Evolutionary conservation across 2,888 invertebrate genomes (phyloP), one percentile per base, ranked within the genome.

Genomic region (Leucozona laternaria): DNA sequence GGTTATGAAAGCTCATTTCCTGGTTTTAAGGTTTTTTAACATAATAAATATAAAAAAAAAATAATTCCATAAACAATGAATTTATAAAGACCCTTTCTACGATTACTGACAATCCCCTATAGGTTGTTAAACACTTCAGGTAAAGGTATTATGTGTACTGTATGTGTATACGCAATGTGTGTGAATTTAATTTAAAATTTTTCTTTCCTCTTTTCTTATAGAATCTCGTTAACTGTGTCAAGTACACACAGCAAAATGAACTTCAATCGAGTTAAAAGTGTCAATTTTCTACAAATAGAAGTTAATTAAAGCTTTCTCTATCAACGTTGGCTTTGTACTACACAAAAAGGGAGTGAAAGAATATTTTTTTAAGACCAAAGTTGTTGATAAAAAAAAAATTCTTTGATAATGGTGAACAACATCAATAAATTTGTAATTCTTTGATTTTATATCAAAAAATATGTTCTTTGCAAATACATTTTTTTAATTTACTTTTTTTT

Each of bases 1-100:
- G 20, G 34, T 58, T 31, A 58, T 58, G 58, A 58, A 20, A 37
- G 17, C 58, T 58, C 58, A 58, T 58, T 58, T 58, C 58, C n/a
- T 57, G 15, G 2, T 57, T 31, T 3, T 25, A 25, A 53, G 22
- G 28, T 53, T 3, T 28, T 53, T 4, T 28, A n/a, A 53, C 15
- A 15, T 34, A n/a, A n/a, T n/a, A n/a, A n/a, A n/a, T n/a, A n/a
- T 11, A n/a, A 6, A 34, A 20, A 13, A 37, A 2, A 58, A 20
- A 11, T 20, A 20, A 20, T 48, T 6, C 11, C 48, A 20, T 48
- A 48, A 58, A 58, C 34, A 34, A 31, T 57, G 10, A 57, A 57
- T 20, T 57, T 57, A 31, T 17, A 58, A 34, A 17, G 34, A 37
- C 34, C 13, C 20, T 34, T n/a, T n/a, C 15, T 3, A n/a, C 7